Conservation (phyloP, 2,797 vertebrate genomes). For the Platalea minor region DNA sequence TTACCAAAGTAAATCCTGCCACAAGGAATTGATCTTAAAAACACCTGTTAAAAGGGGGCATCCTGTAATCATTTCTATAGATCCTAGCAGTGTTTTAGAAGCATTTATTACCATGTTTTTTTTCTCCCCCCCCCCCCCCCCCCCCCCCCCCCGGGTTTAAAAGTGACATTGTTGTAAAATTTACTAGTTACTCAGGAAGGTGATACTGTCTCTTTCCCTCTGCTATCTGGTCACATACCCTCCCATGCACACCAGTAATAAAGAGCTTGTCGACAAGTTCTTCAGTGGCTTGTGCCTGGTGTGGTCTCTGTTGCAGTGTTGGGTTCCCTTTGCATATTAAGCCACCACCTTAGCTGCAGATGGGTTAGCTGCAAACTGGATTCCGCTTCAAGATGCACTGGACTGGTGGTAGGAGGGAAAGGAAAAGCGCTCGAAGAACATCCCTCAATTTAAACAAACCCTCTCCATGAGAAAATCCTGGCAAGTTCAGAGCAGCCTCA, state of each 20-base stretch:
- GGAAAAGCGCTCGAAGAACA: rapidly evolving
- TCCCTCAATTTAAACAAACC: background rate
- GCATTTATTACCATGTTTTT: background rate
- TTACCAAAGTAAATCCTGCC: background rate
- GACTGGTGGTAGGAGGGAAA: background rate
- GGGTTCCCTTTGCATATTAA: background rate
- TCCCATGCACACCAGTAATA: too few species aligned
- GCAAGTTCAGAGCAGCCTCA: background rate
- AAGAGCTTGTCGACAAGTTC: background rate
- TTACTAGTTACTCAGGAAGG: background rate
- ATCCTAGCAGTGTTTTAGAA: background rate
- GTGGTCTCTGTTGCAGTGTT: background rate
- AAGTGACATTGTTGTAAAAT: background rate
- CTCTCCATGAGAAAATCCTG: background rate
- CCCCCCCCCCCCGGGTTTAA: too few species aligned
- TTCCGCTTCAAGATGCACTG: background rate
- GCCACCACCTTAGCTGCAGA: background rate
- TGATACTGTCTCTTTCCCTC: background rate
- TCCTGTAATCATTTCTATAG: background rate
- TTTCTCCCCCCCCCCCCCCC: too few species aligned
- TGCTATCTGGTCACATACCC: background rate
- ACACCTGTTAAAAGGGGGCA: background rate
- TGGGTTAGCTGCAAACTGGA: background rate
- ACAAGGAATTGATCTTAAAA: background rate
- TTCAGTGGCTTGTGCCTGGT: background rate